phyloP scores from a whole-genome alignment of 2,113 vertebrate genomes.

The Mastomys natalensis region DNA sequence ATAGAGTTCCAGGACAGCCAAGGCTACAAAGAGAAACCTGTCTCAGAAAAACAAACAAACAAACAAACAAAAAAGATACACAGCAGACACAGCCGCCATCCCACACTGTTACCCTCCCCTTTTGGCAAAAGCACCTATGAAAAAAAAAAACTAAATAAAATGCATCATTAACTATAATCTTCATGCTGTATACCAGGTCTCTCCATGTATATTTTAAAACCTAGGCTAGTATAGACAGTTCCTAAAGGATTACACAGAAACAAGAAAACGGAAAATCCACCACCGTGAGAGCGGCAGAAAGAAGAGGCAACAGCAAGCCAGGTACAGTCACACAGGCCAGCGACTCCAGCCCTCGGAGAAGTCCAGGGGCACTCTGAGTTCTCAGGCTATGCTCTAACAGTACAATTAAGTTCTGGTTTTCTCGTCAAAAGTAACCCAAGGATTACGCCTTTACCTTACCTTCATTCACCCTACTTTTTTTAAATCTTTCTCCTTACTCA shows the following conservation, averaged over 20 bases:
- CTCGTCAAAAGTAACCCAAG: background rate
- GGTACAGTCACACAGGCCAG: background rate
- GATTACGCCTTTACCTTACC: conserved; percentile 55
- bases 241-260: conserved; percentile 17
- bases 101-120: background rate
- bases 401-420: conserved; percentile 52
- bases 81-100: background rate
- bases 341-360: background rate
- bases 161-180: background rate
- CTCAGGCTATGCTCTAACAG: conserved; percentile 16
- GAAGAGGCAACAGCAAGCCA: background rate
- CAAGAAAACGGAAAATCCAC: background rate
- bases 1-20: no score
- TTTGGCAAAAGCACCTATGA: background rate
- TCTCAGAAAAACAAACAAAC: no score
- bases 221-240: background rate
- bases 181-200: background rate
- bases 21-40: no score
- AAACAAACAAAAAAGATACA: no score
- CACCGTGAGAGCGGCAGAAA: background rate
- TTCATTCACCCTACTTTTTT: background rate
- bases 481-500: conserved; percentile 39
- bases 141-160: conserved; percentile 44
- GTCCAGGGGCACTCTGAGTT: background rate
- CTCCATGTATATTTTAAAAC: conserved; percentile 24